Evolutionary conservation across 2,113 vertebrate species (phyloP), one percentile per base, ranked within the genome.

Genomic region (Xerus inauris): DNA sequence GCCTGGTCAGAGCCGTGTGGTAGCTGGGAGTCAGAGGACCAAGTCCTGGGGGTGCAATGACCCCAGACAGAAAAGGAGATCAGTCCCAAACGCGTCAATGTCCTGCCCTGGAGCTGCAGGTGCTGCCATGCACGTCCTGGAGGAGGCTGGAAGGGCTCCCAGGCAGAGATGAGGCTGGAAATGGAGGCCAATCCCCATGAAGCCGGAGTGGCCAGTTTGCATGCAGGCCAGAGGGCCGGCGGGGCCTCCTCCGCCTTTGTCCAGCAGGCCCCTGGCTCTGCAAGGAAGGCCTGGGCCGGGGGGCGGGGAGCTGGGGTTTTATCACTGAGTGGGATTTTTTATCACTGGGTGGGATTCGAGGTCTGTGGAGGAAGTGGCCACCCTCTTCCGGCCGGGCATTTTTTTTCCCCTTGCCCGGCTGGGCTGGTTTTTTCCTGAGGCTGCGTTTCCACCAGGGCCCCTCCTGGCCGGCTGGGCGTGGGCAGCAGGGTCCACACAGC

Each of bases 331-430:
- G 72, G 64, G 71, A 5, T 19, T 82, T 97, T 96, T 98, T 97
- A 96, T 92, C 93, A 92, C 86, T 92, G 92, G 77, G 94, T 81
- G 97, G 97, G 97, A 72, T 90, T 95, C 89, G 91, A 97, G 89
- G 94, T 98, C 96, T 97, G 94, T 62, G 89, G 94, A 98, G 98
- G 98, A 98, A 98, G 87, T 65, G 16, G 98, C 98, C 93, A 64
- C 97, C 97, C 97, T 97, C 96, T 98, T 98, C 98, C 97, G 98
- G 81, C 93, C 64, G 89, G 88, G 82, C 96, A 91, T 95, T 97
- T 98, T 98, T 91, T 94, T 97, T 98, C 97, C 77, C 94, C 97
- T 96, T 79, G 0, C 0, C 5, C 93, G 93, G 95, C 96, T 97
- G 83, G 54, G 57, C 72, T 94, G 97, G 89, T 89, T 95, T 95